phyloP scores from a whole-genome alignment of 2,888 invertebrate genomes.

The Tinea semifulvella region DNA sequence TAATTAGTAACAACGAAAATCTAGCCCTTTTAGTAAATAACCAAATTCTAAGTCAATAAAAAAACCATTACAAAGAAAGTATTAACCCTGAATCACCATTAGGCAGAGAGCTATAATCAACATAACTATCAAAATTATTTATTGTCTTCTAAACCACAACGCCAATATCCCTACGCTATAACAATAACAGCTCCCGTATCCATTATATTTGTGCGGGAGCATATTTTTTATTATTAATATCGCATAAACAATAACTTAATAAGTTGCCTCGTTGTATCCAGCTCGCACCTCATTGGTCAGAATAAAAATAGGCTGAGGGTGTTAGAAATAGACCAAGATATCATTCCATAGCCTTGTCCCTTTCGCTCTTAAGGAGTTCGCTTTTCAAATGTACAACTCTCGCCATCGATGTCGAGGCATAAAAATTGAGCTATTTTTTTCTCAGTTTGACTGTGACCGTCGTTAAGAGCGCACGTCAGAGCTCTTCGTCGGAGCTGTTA shows the following conservation, averaged over 20 bases:
- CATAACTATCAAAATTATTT: constrained; percentile 2
- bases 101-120: no score
- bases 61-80: no score
- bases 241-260: constrained; percentile 65
- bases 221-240: constrained; percentile 61
- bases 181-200: constrained; percentile 12
- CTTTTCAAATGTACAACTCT: constrained; percentile 58
- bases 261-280: constrained; percentile 55
- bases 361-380: constrained; percentile 47
- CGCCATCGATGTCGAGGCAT: constrained; percentile 62
- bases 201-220: constrained; percentile 15
- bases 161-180: constrained; percentile 1
- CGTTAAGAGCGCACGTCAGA: constrained; percentile 23
- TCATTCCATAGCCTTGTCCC: constrained; percentile 28
- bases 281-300: constrained; percentile 53
- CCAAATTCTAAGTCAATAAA: no score
- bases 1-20: no score
- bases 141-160: neutral
- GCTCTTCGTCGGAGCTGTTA: neutral
- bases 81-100: no score
- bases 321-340: constrained; percentile 41
- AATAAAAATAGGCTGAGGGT: constrained; percentile 60
- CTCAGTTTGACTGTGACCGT: constrained; percentile 56
- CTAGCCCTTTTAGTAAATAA: no score
- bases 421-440: constrained; percentile 68